Conservation (phyloP, 2,113 vertebrate species). For the Callorhinus ursinus region DNA sequence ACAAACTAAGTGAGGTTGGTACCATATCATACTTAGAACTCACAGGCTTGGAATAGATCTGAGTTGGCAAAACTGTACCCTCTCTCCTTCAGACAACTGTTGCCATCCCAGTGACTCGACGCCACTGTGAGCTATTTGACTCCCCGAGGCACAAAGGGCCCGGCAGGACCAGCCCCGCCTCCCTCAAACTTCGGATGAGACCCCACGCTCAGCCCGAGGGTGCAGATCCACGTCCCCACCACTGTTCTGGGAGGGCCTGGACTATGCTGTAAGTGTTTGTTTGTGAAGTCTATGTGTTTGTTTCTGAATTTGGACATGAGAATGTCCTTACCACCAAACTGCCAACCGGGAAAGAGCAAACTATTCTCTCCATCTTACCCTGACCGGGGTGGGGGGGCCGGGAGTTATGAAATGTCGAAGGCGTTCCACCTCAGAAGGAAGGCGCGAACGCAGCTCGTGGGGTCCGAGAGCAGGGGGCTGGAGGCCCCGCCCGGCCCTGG, state of each 20-base stretch:
- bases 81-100: background rate
- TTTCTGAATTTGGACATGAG: too few species aligned
- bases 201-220: background rate
- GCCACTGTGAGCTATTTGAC: background rate
- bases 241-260: accelerated
- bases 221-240: accelerated
- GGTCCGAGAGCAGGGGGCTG: accelerated
- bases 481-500: background rate
- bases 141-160: accelerated
- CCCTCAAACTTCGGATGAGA: background rate
- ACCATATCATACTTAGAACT: background rate
- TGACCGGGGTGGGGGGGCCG: background rate
- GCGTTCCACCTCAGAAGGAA: accelerated
- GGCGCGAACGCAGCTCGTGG: background rate
- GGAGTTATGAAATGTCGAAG: accelerated
- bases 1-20: background rate
- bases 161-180: accelerated
- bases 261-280: background rate
- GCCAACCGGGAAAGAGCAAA: background rate
- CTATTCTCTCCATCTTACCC: accelerated
- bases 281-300: too few species aligned
- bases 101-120: accelerated
- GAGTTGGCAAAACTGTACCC: background rate
- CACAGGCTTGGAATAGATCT: background rate
- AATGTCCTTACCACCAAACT: accelerated